These are phyloP conservation scores for Tetragonula carbonaria DNA, from an alignment of 2,888 invertebrate genomes.

Conservation along the genomic window DNA sequence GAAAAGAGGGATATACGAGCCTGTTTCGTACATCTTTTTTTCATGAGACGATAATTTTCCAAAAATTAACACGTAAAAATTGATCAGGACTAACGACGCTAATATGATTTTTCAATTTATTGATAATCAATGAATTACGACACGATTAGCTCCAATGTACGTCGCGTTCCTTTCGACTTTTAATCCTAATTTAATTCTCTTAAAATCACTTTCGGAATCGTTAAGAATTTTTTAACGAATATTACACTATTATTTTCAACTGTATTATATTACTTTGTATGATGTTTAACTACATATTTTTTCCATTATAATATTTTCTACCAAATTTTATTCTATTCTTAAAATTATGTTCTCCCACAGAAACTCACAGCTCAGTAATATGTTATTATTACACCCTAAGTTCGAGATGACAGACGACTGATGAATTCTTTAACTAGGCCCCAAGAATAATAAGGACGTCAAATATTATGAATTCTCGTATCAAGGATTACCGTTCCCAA, in stretches of 20 bases:
- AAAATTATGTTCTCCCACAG: too few relatives aligned
- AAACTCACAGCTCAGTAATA: too few relatives aligned
- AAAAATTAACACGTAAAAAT: neutral
- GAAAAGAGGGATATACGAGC: slow-evolving; percentile 11
- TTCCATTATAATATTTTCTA: too few relatives aligned
- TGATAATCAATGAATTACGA: neutral
- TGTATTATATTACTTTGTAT: too few relatives aligned
- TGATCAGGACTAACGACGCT: neutral
- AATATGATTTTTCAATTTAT: neutral
- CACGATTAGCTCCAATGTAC: neutral
- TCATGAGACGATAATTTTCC: neutral
- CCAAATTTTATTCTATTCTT: too few relatives aligned
- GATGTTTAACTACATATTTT: too few relatives aligned
- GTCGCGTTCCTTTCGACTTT: neutral
- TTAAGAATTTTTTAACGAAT: too few relatives aligned
- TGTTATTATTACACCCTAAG: neutral
- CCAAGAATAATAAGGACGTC: neutral
- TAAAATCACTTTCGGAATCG: too few relatives aligned
- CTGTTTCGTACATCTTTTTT: neutral
- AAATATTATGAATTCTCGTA: neutral
- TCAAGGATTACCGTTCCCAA: neutral
- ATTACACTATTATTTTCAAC: too few relatives aligned
- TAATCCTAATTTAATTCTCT: too few relatives aligned
- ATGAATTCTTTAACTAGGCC: neutral
- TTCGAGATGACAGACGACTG: neutral